A percentile compares a stretch with the other conserved stretches of the same genome.
These are phyloP conservation scores for Paradisaea rubra DNA, from an alignment of 2,113 vertebrate genomes.

Conservation along the genomic window DNA sequence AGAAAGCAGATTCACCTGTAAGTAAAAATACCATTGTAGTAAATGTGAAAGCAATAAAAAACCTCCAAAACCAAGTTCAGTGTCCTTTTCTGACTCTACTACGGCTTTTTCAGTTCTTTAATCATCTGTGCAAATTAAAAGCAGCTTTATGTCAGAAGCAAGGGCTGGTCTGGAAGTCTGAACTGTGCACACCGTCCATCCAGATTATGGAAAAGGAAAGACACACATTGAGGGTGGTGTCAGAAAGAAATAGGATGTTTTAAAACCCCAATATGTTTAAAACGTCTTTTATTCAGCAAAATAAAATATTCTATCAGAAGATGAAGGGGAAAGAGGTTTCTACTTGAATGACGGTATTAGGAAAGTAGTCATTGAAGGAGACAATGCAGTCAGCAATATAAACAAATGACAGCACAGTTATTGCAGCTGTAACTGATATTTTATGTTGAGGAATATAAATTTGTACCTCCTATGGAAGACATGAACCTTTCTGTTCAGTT, in stretches of 20 bases:
- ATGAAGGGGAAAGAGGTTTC: neutral
- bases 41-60: neutral
- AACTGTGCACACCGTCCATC: neutral
- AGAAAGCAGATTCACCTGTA: neutral
- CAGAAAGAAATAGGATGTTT: neutral
- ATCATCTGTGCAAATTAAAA: neutral
- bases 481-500: neutral
- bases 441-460: neutral
- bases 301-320: neutral
- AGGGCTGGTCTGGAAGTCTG: neutral
- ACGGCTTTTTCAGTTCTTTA: neutral
- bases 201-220: neutral
- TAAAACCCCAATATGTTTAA: rapidly evolving
- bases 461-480: slow-evolving; percentile 16
- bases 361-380: neutral
- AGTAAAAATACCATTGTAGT: neutral
- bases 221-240: neutral
- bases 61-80: rapidly evolving
- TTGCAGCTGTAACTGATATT: neutral
- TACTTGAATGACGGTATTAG: neutral
- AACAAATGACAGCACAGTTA: neutral
- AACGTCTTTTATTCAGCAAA: neutral
- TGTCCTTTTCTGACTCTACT: neutral
- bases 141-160: neutral
- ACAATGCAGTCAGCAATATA: neutral